Evolutionary conservation across 2,113 vertebrate species (phyloP).

Genomic region (Labeo rohita): DNA sequence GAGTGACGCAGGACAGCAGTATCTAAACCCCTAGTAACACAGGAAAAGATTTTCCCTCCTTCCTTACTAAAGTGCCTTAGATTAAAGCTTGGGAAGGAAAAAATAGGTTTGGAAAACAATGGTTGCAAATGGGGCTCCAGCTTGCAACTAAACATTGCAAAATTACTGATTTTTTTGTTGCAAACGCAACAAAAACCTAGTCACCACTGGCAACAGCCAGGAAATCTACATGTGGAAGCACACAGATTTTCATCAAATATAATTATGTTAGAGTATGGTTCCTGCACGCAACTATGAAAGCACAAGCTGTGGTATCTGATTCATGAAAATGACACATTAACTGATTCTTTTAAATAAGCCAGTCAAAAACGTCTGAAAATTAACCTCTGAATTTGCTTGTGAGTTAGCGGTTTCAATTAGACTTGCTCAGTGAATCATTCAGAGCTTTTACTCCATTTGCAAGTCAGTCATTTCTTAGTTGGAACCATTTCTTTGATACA

Average conservation of each 20-base stretch:
- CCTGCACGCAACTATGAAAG: background rate
- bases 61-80: background rate
- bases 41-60: background rate
- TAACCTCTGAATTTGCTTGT: background rate
- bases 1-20: slow-evolving; percentile 16
- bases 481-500: background rate
- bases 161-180: background rate
- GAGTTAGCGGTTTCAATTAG: background rate
- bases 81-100: background rate
- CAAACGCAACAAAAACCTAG: background rate
- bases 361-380: background rate
- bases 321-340: background rate
- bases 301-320: background rate
- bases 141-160: background rate
- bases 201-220: background rate
- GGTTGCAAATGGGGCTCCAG: background rate
- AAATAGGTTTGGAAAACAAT: background rate
- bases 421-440: background rate
- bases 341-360: background rate
- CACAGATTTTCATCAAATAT: background rate
- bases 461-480: background rate
- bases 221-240: background rate
- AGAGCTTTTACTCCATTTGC: background rate
- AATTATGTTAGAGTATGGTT: background rate
- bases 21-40: background rate